Base-by-base conservation (phyloP, 2,888 invertebrate species). In the Scaptomyza polygonia region DNA sequence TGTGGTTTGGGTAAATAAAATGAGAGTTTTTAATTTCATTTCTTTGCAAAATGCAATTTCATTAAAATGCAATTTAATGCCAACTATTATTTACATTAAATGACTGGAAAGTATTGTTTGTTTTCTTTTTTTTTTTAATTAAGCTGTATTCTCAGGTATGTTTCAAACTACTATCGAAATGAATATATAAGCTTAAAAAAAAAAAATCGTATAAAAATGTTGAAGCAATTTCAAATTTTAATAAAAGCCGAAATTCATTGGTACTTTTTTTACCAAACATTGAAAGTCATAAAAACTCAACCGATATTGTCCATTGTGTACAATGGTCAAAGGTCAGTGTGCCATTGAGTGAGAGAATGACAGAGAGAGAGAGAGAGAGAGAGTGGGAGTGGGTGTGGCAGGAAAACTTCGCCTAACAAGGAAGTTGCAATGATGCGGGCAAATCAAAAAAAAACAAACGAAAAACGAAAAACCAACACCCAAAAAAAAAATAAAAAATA, bases 351-450 rank as follows among this genome's bases (percentile, higher is more conserved):
- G 16, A 11, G 29, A n/a, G 21, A 21, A 14, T 6, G 44, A 14
- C 11, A n/a, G 44, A 9, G 40, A 9, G 18, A 16, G 18, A 9
- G 29, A 42, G 36, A 21, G 25, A 5, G 6, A 5, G 16, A 2
- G 16, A 18, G 30, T 16, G 47, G 8, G 40, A 5, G 29, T 25
- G 18, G 12, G 16, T 36, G 30, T 25, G 30, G 27, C 44, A 18
- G 53, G 5, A 12, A 42, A 42, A 48, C 43, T 52, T 40, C 34
- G 48, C 30, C 67, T 72, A 78, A 85, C 67, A 79, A 82, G 82
- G 86, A 85, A 85, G 76, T 81, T 69, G 75, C 71, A 68, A 67
- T 57, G 58, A 85, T 80, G 77, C 79, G 83, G 82, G 79, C 76
- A 69, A 59, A 47, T 45, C 49, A 34, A 39, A 9, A 29, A 29